Percentiles rank a stretch among this genome's conserved stretches.
phyloP scores from a whole-genome alignment of 2,113 vertebrate genomes.

The Pyrgilauda ruficollis region DNA sequence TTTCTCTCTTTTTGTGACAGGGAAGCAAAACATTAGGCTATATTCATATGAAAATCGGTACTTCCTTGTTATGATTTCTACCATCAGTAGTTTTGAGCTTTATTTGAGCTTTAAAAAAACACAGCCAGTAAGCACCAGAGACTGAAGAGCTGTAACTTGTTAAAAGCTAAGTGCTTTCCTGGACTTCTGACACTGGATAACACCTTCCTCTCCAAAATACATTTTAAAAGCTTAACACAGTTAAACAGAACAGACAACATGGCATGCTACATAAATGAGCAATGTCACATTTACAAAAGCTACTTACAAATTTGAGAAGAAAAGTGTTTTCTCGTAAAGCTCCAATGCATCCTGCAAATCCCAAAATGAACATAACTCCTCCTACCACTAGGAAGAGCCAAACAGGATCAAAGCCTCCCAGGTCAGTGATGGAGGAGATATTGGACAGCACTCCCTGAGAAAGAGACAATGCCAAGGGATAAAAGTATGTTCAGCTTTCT shows the following conservation, averaged over 20 bases:
- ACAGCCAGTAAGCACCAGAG: not conserved
- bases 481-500: not conserved
- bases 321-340: constrained; percentile 96
- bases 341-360: constrained; percentile 96
- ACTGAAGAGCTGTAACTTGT: not conserved
- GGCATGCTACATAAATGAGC: not conserved
- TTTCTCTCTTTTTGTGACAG: not conserved
- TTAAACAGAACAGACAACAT: not conserved
- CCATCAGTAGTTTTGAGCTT: not conserved
- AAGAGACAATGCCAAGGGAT: not conserved
- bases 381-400: constrained; percentile 98
- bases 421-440: constrained; percentile 96
- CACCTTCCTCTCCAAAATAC: not conserved
- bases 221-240: not conserved
- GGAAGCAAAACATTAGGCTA: not conserved
- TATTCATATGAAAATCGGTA: not conserved
- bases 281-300: not conserved
- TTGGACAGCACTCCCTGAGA: constrained; percentile 93
- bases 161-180: not conserved
- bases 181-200: not conserved
- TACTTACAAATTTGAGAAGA: constrained; percentile 95
- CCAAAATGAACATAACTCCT: constrained; percentile 97
- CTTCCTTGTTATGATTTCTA: not conserved
- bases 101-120: not conserved
- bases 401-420: constrained; percentile 95